Evolutionary conservation across 2,797 vertebrate species (phyloP).

Genomic region (Melanotaenia trifasciata): DNA sequence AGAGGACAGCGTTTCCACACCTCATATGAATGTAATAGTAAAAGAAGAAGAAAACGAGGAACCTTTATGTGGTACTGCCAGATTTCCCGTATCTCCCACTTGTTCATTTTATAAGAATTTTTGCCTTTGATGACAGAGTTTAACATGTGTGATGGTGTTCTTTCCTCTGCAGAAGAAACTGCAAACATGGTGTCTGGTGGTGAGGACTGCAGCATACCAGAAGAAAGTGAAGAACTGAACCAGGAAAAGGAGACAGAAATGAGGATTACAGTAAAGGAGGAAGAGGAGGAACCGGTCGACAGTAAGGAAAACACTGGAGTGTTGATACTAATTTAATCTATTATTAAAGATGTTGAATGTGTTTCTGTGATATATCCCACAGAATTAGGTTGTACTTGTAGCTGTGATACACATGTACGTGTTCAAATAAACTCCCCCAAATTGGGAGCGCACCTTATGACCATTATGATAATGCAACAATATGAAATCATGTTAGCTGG

Average conservation of each 20-base stretch:
- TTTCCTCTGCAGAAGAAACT: constrained; percentile 43
- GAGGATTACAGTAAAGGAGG: constrained; percentile 69
- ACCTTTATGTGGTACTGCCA: constrained; percentile 67
- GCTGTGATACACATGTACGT: too few relatives aligned
- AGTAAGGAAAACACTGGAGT: constrained; percentile 50
- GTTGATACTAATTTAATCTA: background rate
- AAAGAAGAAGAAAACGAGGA: constrained; percentile 79
- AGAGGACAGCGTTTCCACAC: constrained; percentile 41
- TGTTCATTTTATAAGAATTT: background rate
- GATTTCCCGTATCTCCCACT: background rate
- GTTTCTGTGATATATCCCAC: background rate
- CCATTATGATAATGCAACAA: too few relatives aligned
- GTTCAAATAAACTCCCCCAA: too few relatives aligned
- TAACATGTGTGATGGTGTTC: background rate
- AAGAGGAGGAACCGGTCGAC: constrained; percentile 61
- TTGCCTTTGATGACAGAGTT: background rate
- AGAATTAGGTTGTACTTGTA: too few relatives aligned
- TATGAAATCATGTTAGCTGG: too few relatives aligned
- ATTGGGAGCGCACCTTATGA: too few relatives aligned
- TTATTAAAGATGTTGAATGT: background rate
- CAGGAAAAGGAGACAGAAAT: constrained; percentile 58
- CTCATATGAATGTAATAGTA: constrained; percentile 71
- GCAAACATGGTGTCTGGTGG: constrained; percentile 25
- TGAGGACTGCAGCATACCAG: constrained; percentile 39
- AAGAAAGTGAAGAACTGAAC: constrained; percentile 35